These are phyloP conservation scores for Orthonychiurus folsomi DNA, from an alignment of 2,888 invertebrate species.

Conservation along the genomic window DNA sequence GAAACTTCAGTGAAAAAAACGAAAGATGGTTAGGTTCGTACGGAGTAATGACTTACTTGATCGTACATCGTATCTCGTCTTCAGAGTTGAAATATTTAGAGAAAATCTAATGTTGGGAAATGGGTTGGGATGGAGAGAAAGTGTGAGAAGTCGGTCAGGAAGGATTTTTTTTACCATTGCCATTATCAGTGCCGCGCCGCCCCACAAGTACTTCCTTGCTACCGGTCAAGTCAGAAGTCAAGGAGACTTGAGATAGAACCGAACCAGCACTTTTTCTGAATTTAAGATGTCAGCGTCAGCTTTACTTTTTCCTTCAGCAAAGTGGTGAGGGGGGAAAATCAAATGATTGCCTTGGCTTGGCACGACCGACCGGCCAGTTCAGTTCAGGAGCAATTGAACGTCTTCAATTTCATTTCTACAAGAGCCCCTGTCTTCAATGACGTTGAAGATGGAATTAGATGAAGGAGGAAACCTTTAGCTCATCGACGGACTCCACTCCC, in stretches of 20 bases:
- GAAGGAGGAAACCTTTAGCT: too few relatives aligned
- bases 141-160: not conserved
- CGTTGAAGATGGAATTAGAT: not conserved
- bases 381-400: not conserved
- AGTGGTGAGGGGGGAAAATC: not conserved
- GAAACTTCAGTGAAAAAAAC: too few relatives aligned
- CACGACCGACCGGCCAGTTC: not conserved
- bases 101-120: not conserved
- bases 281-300: constrained; percentile 1
- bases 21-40: too few relatives aligned
- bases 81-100: not conserved
- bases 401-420: not conserved
- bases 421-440: not conserved
- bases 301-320: not conserved
- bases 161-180: too few relatives aligned
- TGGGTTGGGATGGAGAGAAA: not conserved
- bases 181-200: not conserved
- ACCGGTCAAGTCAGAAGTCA: not conserved
- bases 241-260: not conserved
- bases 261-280: not conserved
- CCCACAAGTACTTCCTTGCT: not conserved
- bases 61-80: too few relatives aligned
- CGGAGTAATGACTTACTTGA: too few relatives aligned
- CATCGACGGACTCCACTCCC: too few relatives aligned
- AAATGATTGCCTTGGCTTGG: not conserved